These are phyloP conservation scores for Lithobates sylvaticus DNA, from an alignment of 2,797 vertebrate genomes.

Conservation along the genomic window DNA sequence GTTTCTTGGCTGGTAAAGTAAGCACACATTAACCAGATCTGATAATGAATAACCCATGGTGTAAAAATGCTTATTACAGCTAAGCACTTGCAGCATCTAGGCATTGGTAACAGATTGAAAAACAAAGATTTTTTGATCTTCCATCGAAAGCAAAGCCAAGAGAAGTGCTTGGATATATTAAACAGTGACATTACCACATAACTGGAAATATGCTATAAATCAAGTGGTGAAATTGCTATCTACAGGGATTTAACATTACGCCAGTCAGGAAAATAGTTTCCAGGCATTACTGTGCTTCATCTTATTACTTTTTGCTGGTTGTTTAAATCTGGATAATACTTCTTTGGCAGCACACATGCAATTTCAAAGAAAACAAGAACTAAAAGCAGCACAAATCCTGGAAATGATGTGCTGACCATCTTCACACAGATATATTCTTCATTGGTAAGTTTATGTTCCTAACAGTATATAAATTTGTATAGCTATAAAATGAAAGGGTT, in stretches of 20 bases:
- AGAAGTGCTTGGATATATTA: not conserved
- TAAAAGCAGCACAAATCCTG: slow-evolving; percentile 6
- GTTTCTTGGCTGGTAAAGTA: slow-evolving; percentile 49
- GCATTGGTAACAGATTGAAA: not conserved
- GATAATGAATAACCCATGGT: slow-evolving; percentile 58
- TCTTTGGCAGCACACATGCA: not conserved
- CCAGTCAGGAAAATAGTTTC: slow-evolving; percentile 26
- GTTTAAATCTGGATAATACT: slow-evolving; percentile 25
- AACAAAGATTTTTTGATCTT: not conserved
- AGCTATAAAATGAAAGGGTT: not conserved
- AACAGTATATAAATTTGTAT: not conserved
- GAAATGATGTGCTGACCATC: slow-evolving; percentile 4
- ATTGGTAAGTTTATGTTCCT: slow-evolving; percentile 34
- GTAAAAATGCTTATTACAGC: slow-evolving; percentile 38
- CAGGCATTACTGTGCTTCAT: slow-evolving; percentile 21
- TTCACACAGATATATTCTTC: not conserved
- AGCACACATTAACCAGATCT: slow-evolving; percentile 53
- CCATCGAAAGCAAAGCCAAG: not conserved
- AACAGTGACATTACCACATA: slow-evolving; percentile 29
- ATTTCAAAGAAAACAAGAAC: not conserved
- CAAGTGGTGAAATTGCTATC: slow-evolving; percentile 9
- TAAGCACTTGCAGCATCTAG: not conserved
- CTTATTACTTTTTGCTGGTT: slow-evolving; percentile 17
- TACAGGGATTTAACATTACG: slow-evolving; percentile 26
- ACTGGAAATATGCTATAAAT: slow-evolving; percentile 33